phyloP scores from a whole-genome alignment of 2,888 invertebrate genomes.

The Mactromeris polynyma region DNA sequence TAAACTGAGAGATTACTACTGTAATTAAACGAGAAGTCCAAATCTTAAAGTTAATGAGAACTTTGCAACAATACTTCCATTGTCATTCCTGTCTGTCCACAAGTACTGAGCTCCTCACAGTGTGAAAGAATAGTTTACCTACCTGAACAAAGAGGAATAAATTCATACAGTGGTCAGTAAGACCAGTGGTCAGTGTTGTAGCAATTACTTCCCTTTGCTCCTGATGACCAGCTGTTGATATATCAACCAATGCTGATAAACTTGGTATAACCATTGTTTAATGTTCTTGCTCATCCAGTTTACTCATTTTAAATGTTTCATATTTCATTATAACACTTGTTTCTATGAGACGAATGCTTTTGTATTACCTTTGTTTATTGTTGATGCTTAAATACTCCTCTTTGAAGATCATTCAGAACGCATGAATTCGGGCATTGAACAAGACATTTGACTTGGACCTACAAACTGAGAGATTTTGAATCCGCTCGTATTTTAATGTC shows the following conservation, averaged over 20 bases:
- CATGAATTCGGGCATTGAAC: too few species aligned
- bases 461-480: not conserved
- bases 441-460: too few species aligned
- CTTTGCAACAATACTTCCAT: not conserved
- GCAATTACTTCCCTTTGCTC: not conserved
- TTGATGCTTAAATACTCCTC: too few species aligned
- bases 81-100: not conserved
- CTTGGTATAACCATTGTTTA: not conserved
- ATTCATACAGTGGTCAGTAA: not conserved
- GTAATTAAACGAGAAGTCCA: too few species aligned
- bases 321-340: not conserved
- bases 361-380: too few species aligned
- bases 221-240: not conserved
- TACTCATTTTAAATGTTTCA: not conserved
- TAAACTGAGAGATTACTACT: not conserved
- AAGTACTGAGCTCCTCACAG: too few species aligned
- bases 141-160: not conserved
- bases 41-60: not conserved
- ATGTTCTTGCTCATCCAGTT: not conserved
- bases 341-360: not conserved
- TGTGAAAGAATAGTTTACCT: not conserved
- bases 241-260: not conserved
- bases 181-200: not conserved
- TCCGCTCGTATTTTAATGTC: not conserved
- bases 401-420: too few species aligned